Base-by-base conservation (phyloP, 2,888 invertebrate species). In the Thymelicus acteon region DNA sequence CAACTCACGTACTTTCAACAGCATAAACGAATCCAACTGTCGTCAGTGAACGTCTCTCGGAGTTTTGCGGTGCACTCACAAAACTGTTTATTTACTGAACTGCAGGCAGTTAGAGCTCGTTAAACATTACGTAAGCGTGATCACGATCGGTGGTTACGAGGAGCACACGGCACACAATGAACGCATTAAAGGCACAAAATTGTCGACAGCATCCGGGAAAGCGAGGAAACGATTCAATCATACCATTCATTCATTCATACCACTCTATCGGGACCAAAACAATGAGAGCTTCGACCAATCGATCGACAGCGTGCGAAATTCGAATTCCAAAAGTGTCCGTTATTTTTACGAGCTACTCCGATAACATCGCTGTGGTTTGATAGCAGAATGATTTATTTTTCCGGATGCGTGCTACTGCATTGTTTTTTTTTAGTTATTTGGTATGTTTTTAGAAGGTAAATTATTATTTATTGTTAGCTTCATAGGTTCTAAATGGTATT, bases 191-290 rank as follows among this genome's bases (percentile, higher is more conserved):
- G 82, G 84, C 82, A 80, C 80, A 78, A 82, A 85, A 83, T 83
- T 75, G 80, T 75, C 78, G 71, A 74, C 81, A 75, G 85, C 85
- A 84, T 90, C 88, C 88, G 90, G 85, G 88, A 89, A 90, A 90
- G 88, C 83, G 75, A 80, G 80, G 78, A 84, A 85, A 84, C 76
- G 76, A 81, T 82, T 81, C 81, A 81, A 84, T 83, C 75, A 72
- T 71, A 67, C 67, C 71, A 63, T 58, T 72, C 70, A 81, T 82
- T 81, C 81, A 81, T 84, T 83, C 75, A 72, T 71, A 67, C 67
- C 72, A 63, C 57, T 72, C 70, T 31, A 69, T 58, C 31, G 58
- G 47, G 57, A 52, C 13, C 10, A 65, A 44, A 65, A 65, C 64
- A 65, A 65, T 44, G 44, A 52, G 31, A 49, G 63, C 63, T 63